A percentile compares a stretch with the other conserved stretches of the same genome.
These are phyloP conservation scores for Opisthocomus hoazin DNA, from an alignment of 2,113 vertebrate species.

Conservation along the genomic window DNA sequence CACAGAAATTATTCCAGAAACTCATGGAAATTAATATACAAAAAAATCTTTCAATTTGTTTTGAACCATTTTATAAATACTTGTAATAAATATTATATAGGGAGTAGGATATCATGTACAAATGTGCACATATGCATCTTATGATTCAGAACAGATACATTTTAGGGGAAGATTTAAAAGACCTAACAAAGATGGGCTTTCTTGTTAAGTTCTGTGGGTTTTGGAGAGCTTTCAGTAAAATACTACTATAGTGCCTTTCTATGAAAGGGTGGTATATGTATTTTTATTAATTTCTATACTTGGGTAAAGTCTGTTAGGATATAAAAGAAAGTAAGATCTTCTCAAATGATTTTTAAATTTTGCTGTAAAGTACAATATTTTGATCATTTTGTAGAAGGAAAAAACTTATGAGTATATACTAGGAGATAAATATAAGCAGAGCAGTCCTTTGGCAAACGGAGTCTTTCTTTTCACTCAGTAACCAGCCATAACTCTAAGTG, in stretches of 20 bases:
- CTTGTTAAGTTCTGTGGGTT: not conserved
- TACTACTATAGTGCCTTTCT: not conserved
- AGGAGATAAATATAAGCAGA: not conserved
- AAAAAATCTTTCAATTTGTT: not conserved
- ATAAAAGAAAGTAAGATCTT: not conserved
- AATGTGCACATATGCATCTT: not conserved
- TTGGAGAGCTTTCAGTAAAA: not conserved
- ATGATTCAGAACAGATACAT: not conserved
- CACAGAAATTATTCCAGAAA: not conserved
- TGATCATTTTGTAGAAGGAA: not conserved
- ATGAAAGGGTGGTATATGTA: not conserved
- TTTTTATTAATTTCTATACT: not conserved
- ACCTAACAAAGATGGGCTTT: not conserved
- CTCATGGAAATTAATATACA: not conserved
- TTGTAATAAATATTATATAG: not conserved
- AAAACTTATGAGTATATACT: not conserved
- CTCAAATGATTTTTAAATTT: not conserved
- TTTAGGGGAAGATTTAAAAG: not conserved
- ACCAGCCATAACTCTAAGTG: not conserved
- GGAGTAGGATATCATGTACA: accelerated
- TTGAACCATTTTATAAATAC: not conserved
- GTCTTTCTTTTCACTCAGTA: not conserved
- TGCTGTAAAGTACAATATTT: not conserved
- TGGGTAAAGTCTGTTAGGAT: not conserved
- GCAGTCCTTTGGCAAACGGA: not conserved